Evolutionary conservation across 2,113 vertebrate species (phyloP).

Genomic region (Scomber scombrus): DNA sequence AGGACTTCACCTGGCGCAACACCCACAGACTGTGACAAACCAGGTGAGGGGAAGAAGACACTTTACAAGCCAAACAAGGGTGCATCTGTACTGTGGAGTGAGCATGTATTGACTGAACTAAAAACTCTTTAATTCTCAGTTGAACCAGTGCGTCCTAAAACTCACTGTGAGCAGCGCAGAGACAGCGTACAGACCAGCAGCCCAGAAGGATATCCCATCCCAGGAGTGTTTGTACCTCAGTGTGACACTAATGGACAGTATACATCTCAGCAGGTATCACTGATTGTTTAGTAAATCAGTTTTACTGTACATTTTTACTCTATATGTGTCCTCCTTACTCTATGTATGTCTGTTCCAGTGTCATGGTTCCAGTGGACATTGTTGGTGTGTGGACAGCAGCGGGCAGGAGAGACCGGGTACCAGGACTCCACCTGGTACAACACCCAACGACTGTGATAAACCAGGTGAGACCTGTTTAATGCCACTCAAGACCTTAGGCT

Average conservation of each 20-base stretch:
- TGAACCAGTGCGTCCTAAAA: constrained; percentile 53
- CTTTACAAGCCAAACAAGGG: too few species aligned
- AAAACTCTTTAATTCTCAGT: constrained; percentile 1
- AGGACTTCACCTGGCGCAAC: constrained; percentile 77
- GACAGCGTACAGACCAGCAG: constrained; percentile 57
- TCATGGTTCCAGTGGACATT: constrained; percentile 83
- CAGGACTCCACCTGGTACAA: constrained; percentile 72
- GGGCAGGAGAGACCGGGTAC: constrained; percentile 88
- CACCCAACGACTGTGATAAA: constrained; percentile 69
- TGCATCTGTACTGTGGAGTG: too few species aligned
- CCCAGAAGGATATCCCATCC: constrained; percentile 34
- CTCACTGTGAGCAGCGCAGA: constrained; percentile 84
- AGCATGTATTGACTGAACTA: too few species aligned
- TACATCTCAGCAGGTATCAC: constrained; percentile 76
- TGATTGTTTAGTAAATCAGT: background rate
- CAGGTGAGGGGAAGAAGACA: constrained; percentile 32
- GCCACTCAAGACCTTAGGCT: too few species aligned
- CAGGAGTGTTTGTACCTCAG: constrained; percentile 83
- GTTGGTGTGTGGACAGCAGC: constrained; percentile 87
- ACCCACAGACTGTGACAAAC: constrained; percentile 67
- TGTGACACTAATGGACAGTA: constrained; percentile 88
- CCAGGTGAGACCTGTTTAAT: constrained; percentile 40
- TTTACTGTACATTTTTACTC: too few species aligned
- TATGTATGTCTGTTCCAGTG: constrained; percentile 47
- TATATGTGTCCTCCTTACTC: background rate